phyloP scores from a whole-genome alignment of 2,113 vertebrate genomes.

The Echinops telfairi region DNA sequence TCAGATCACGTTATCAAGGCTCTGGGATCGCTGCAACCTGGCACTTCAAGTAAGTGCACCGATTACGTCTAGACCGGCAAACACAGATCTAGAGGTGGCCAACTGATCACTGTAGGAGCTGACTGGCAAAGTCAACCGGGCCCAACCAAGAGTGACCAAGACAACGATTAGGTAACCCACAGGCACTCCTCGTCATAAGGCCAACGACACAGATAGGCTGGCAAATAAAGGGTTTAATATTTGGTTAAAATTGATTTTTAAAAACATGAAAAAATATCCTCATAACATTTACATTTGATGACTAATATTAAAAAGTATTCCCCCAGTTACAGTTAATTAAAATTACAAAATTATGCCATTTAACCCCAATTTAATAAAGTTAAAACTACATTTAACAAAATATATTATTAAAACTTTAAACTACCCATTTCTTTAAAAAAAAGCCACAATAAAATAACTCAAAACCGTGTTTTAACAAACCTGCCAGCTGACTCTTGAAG shows the following conservation, averaged over 20 bases:
- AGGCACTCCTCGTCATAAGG: constrained; percentile 97
- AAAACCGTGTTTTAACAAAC: constrained; percentile 90
- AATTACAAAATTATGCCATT: constrained; percentile 79
- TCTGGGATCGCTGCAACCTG: constrained; percentile 91
- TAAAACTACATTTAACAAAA: constrained; percentile 84
- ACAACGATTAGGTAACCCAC: constrained; percentile 97
- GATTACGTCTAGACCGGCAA: constrained; percentile 94
- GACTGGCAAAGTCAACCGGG: constrained; percentile 96
- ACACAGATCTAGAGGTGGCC: constrained; percentile 97
- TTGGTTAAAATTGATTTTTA: constrained; percentile 96
- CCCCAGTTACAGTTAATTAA: constrained; percentile 83
- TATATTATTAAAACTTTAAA: constrained; percentile 77
- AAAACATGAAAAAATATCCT: constrained; percentile 89
- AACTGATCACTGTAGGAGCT: constrained; percentile 96
- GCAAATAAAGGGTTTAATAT: constrained; percentile 99
- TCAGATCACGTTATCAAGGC: constrained; percentile 91
- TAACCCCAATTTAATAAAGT: constrained; percentile 79
- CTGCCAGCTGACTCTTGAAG: constrained; percentile 99
- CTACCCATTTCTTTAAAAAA: constrained; percentile 79
- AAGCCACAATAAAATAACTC: constrained; percentile 84
- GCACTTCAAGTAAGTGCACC: constrained; percentile 91
- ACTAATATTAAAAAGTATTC: constrained; percentile 83
- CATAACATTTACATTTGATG: constrained; percentile 86
- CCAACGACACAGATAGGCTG: constrained; percentile 99
- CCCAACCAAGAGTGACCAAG: constrained; percentile 99